Conservation (phyloP, 2,797 vertebrate genomes). For the Ataeniobius toweri region DNA sequence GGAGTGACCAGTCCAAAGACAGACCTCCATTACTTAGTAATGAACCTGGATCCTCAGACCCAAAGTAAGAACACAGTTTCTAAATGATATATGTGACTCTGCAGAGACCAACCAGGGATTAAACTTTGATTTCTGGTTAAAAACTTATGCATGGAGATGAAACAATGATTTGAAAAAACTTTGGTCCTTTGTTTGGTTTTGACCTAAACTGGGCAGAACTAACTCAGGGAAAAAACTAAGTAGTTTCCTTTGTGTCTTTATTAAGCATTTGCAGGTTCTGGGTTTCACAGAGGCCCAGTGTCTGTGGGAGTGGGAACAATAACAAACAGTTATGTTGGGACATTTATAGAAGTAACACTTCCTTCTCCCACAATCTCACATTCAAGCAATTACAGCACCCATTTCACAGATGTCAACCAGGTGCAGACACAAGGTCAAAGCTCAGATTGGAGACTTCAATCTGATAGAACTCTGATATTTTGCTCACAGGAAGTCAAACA, state of each 20-base stretch:
- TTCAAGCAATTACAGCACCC: too few species aligned
- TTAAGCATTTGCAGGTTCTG: background rate
- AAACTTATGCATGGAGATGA: background rate
- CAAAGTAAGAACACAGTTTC: background rate
- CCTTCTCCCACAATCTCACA: too few species aligned
- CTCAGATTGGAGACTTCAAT: too few species aligned
- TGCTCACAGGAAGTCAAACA: too few species aligned
- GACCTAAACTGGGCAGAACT: background rate
- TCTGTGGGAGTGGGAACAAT: too few species aligned
- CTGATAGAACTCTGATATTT: too few species aligned
- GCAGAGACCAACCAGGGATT: background rate
- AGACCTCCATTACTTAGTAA: fast-evolving
- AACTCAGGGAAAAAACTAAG: background rate
- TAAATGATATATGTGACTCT: background rate
- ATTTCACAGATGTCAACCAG: too few species aligned
- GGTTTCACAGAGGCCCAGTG: background rate
- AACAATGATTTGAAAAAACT: background rate
- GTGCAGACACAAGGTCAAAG: too few species aligned
- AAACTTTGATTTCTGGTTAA: background rate
- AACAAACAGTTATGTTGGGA: too few species aligned
- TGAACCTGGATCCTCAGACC: background rate
- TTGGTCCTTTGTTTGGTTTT: background rate
- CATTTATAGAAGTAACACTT: too few species aligned
- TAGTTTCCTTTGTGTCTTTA: background rate
- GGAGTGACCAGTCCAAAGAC: background rate